These are phyloP conservation scores for Halictus rubicundus DNA, from an alignment of 1,140 invertebrate genomes.

Conservation along the genomic window DNA sequence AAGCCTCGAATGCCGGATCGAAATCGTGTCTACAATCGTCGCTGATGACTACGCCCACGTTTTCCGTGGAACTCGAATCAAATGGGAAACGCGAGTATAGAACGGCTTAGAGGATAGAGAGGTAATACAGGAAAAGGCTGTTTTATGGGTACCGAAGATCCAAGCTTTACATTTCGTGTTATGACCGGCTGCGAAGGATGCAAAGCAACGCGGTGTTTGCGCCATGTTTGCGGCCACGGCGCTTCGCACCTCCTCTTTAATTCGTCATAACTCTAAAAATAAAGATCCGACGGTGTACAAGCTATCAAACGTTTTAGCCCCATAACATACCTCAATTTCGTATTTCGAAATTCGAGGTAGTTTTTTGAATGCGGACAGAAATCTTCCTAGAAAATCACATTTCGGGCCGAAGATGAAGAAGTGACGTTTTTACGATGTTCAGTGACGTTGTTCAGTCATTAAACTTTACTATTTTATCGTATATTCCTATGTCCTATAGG, in stretches of 20 bases:
- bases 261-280: slow-evolving; percentile 6
- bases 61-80: background rate
- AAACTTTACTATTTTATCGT: too few species aligned
- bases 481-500: too few species aligned
- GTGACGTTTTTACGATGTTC: too few species aligned
- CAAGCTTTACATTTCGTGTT: slow-evolving; percentile 6
- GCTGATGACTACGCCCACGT: background rate
- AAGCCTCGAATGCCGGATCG: background rate
- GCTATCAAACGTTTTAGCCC: background rate
- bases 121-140: too few species aligned
- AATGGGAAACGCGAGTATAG: too few species aligned
- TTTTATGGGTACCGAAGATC: background rate
- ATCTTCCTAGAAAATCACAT: too few species aligned
- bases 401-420: too few species aligned
- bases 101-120: too few species aligned
- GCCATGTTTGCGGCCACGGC: background rate
- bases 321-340: too few species aligned
- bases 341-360: too few species aligned
- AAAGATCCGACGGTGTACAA: background rate
- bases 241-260: slow-evolving; percentile 1
- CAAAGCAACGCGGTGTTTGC: background rate
- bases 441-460: too few species aligned
- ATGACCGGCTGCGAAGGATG: background rate
- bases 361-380: too few species aligned
- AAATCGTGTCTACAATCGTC: background rate